These are phyloP conservation scores for Rhagonycha lutea DNA, from an alignment of 2,888 invertebrate genomes.

Conservation along the genomic window DNA sequence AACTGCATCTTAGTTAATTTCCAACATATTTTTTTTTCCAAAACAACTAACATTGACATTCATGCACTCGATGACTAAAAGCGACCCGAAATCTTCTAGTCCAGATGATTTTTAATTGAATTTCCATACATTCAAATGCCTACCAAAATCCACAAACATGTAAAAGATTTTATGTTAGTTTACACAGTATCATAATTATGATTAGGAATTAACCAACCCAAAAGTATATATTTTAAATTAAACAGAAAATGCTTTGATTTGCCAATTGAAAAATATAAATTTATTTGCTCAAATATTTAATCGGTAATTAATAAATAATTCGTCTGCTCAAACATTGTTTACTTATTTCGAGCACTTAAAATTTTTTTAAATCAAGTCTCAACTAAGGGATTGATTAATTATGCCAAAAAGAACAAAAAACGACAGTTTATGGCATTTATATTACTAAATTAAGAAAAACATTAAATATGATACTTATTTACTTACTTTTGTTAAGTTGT, in stretches of 20 bases:
- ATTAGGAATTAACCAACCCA: not conserved
- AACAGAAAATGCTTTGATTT: not conserved
- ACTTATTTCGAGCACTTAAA: not conserved
- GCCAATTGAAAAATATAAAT: not conserved
- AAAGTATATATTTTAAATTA: not conserved
- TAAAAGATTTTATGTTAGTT: not conserved
- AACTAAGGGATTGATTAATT: not conserved
- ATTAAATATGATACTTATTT: not conserved
- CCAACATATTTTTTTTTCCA: no score
- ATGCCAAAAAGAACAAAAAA: not conserved
- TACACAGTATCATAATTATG: not conserved
- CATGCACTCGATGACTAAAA: no score
- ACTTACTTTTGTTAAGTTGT: not conserved
- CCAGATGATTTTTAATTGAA: no score
- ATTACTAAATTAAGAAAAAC: not conserved
- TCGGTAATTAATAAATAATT: not conserved
- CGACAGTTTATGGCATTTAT: not conserved
- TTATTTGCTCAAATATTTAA: not conserved
- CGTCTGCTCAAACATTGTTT: not conserved
- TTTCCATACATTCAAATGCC: not conserved
- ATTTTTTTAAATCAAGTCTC: not conserved
- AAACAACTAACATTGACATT: no score
- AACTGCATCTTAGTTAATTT: no score
- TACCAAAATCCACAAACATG: not conserved
- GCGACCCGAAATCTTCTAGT: no score